Conservation (phyloP, 2,888 invertebrate genomes). For the Conomelus anceps region DNA sequence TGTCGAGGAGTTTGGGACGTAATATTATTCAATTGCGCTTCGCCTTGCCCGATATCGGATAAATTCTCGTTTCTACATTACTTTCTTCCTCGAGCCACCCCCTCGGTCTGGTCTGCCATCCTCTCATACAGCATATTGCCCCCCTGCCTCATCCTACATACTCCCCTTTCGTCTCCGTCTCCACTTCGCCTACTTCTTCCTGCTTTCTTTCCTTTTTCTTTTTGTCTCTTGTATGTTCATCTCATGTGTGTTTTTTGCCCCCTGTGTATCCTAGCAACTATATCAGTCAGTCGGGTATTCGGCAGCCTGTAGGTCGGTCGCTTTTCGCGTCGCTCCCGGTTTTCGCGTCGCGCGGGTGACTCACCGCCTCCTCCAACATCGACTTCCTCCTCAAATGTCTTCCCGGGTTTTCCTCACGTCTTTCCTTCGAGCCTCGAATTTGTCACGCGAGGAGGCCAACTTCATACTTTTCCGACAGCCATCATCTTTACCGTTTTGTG, state of each 20-base stretch:
- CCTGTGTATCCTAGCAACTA: conserved; percentile 36
- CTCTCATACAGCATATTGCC: conserved; percentile 31
- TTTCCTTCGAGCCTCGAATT: neutral
- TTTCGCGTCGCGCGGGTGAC: neutral
- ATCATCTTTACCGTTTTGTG: neutral
- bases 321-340: neutral
- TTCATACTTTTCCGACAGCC: neutral
- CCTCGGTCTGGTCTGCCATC: conserved; percentile 8
- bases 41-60: conserved; percentile 14
- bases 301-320: conserved; percentile 15
- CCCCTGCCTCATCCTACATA: conserved; percentile 20
- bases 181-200: conserved; percentile 16
- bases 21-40: conserved; percentile 14
- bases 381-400: neutral
- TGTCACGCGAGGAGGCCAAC: neutral
- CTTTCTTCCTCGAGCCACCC: conserved; percentile 20
- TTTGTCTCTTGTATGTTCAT: conserved; percentile 31
- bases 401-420: neutral
- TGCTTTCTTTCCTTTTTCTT: conserved; percentile 29
- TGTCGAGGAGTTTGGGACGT: conserved; percentile 2
- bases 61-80: conserved; percentile 11
- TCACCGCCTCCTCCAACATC: neutral
- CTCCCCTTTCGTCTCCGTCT: conserved; percentile 20
- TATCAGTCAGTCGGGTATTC: conserved; percentile 26
- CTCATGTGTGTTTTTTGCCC: conserved; percentile 32